Percentiles rank a stretch among this genome's conserved stretches.
phyloP scores from a whole-genome alignment of 2,888 invertebrate genomes.

The Tenthredo notha region DNA sequence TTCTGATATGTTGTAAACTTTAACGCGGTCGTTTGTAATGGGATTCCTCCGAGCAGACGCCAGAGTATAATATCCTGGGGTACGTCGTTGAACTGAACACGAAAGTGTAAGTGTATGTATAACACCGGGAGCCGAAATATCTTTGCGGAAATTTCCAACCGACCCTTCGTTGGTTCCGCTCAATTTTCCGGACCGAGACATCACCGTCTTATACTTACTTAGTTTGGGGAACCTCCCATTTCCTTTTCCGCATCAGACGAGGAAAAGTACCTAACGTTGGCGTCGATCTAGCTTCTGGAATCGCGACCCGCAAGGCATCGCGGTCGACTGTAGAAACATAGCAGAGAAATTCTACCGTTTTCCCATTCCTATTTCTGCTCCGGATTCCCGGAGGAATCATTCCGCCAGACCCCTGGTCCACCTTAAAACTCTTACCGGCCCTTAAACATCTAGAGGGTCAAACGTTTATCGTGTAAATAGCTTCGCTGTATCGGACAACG shows the following conservation, averaged over 20 bases:
- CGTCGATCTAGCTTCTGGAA: conserved; percentile 1
- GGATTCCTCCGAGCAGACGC: conserved; percentile 34
- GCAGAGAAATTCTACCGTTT: neutral
- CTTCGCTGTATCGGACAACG: conserved; percentile 23
- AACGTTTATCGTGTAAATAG: conserved; percentile 11
- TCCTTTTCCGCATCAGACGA: conserved; percentile 28
- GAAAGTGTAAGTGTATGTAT: conserved; percentile 30
- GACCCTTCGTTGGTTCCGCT: conserved; percentile 40
- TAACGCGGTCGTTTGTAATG: conserved; percentile 35
- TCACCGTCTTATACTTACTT: conserved; percentile 41
- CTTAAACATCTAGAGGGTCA: conserved; percentile 26
- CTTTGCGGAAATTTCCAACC: conserved; percentile 20
- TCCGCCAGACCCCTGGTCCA: neutral
- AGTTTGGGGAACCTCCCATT: conserved; percentile 36
- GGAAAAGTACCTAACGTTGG: neutral
- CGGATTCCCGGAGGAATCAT: conserved; percentile 5
- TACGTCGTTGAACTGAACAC: conserved; percentile 26
- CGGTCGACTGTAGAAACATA: neutral
- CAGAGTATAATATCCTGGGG: neutral
- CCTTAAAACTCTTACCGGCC: conserved; percentile 38
- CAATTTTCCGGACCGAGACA: conserved; percentile 44
- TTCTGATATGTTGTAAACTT: conserved; percentile 44
- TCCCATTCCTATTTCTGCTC: neutral
- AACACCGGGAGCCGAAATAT: conserved; percentile 30
- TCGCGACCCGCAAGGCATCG: neutral